A percentile compares a stretch with the other conserved stretches of the same genome.
Evolutionary conservation across 2,797 vertebrate species (phyloP).

Genomic region (Agapornis canus): DNA sequence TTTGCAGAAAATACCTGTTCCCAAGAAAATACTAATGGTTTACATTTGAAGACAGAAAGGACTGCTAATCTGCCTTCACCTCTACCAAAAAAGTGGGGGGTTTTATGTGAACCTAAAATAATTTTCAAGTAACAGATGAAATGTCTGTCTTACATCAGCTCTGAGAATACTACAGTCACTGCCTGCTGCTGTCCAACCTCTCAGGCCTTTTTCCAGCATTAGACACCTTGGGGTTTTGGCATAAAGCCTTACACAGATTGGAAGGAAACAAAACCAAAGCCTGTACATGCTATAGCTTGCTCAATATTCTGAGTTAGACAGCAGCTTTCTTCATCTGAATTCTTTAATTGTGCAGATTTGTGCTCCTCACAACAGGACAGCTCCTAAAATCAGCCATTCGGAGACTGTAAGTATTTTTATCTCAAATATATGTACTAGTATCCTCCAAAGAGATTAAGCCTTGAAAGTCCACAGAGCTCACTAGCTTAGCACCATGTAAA

Average conservation of each 20-base stretch:
- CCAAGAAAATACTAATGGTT: neutral
- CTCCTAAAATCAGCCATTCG: neutral
- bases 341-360: neutral
- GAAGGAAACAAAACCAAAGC: neutral
- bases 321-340: neutral
- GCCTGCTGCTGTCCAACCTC: neutral
- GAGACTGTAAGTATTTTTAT: neutral
- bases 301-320: neutral
- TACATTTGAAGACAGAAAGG: neutral
- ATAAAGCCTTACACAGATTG: neutral
- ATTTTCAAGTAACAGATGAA: neutral
- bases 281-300: neutral
- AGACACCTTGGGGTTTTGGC: fast-evolving
- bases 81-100: neutral
- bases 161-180: neutral
- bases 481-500: neutral
- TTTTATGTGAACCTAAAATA: neutral
- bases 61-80: neutral
- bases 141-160: neutral
- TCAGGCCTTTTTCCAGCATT: neutral
- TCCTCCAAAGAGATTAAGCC: neutral
- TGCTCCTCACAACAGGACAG: neutral
- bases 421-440: neutral
- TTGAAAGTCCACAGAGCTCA: neutral
- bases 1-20: neutral